Conservation (phyloP, 2,888 invertebrate species). For the Drosophila neotestacea region DNA sequence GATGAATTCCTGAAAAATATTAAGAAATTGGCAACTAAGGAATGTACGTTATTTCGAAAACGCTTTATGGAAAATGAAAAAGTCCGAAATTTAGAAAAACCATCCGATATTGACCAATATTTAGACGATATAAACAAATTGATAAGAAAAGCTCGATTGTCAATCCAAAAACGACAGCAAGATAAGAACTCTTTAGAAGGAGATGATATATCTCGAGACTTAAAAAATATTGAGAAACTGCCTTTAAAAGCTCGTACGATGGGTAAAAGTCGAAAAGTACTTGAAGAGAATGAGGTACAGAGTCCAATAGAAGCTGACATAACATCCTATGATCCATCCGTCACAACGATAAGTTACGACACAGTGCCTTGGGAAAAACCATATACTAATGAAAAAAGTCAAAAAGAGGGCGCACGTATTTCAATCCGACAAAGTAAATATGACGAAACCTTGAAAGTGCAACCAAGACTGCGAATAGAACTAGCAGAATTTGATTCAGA, state of each 20-base stretch:
- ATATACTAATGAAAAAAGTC: no score
- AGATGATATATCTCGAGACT: not conserved
- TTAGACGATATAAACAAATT: not conserved
- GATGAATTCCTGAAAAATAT: slow-evolving; percentile 4
- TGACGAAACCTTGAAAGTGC: no score
- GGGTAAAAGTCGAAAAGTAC: not conserved
- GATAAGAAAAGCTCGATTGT: not conserved
- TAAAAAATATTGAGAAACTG: slow-evolving; percentile 2
- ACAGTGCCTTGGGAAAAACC: not conserved
- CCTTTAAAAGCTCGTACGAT: not conserved
- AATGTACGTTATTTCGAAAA: not conserved
- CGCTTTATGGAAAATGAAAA: not conserved
- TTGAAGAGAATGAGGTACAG: not conserved
- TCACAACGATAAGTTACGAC: no score
- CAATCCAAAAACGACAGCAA: not conserved
- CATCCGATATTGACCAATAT: not conserved
- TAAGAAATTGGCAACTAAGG: not conserved
- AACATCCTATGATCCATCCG: not conserved
- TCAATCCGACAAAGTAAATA: no score
- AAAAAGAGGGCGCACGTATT: not conserved
- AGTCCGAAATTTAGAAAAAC: not conserved
- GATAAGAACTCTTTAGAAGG: not conserved
- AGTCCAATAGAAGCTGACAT: no score
- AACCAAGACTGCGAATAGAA: not conserved
- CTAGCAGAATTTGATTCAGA: not conserved